A percentile compares a stretch with the other conserved stretches of the same genome.
Conservation (phyloP, 2,888 invertebrate genomes). For the Dryobota labecula region DNA sequence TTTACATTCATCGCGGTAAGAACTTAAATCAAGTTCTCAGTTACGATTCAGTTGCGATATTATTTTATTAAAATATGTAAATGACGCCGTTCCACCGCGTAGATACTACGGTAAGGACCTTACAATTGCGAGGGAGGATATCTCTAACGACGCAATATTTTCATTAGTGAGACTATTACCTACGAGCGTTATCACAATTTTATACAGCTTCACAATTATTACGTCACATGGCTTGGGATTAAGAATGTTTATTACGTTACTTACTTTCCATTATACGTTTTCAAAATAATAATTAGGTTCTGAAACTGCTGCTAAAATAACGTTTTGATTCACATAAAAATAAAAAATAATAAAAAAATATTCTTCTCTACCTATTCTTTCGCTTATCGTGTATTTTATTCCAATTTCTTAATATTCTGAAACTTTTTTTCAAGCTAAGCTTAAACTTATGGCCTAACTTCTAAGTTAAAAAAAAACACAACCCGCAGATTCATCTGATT, state of each 20-base stretch:
- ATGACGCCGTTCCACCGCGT: conserved; percentile 85
- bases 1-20: conserved; percentile 91
- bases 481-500: conserved; percentile 84
- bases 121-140: conserved; percentile 86
- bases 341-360: neutral
- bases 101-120: conserved; percentile 86
- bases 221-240: conserved; percentile 63
- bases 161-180: conserved; percentile 85
- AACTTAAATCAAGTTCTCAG: conserved; percentile 91
- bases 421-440: conserved; percentile 9
- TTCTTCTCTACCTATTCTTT: too few relatives aligned
- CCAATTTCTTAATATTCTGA: neutral
- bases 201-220: conserved; percentile 75
- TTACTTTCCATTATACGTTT: conserved; percentile 22
- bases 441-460: conserved; percentile 33
- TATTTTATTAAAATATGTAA: conserved; percentile 91
- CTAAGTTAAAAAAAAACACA: conserved; percentile 76
- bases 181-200: conserved; percentile 78
- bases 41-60: conserved; percentile 91
- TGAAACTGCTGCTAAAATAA: conserved; percentile 6
- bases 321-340: neutral
- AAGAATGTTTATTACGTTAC: conserved; percentile 52
- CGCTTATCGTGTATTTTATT: neutral
- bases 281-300: conserved; percentile 9
- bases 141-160: conserved; percentile 88